Conservation (phyloP, 1,140 invertebrate genomes). For the Maconellicoccus hirsutus region DNA sequence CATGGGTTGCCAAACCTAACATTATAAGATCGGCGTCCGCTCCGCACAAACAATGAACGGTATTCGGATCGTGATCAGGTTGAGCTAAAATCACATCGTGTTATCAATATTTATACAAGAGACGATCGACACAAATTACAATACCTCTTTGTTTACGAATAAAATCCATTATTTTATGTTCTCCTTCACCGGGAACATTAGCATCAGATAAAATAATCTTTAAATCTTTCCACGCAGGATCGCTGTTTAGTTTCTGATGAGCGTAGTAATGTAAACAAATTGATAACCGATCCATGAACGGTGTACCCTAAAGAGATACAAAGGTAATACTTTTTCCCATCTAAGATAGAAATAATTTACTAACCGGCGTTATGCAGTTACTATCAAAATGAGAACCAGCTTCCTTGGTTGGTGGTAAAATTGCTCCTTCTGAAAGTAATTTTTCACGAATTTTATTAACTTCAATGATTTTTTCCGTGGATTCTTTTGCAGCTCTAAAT, state of each 20-base stretch:
- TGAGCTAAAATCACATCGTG: slow-evolving; percentile 46
- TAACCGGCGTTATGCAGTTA: slow-evolving; percentile 92
- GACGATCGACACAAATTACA: not conserved
- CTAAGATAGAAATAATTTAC: slow-evolving; percentile 27
- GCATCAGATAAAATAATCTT: slow-evolving; percentile 97
- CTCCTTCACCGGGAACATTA: slow-evolving; percentile 89
- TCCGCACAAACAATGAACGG: slow-evolving; percentile 92
- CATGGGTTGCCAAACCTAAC: slow-evolving; percentile 95
- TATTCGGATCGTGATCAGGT: slow-evolving; percentile 95
- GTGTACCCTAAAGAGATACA: slow-evolving; percentile 62
- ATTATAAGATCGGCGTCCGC: slow-evolving; percentile 99
- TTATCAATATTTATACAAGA: not conserved
- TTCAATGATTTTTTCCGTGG: slow-evolving; percentile 77
- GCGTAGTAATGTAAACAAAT: slow-evolving; percentile 93
- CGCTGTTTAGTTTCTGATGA: slow-evolving; percentile 83
- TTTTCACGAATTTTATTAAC: slow-evolving; percentile 66
- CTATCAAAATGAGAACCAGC: slow-evolving; percentile 93
- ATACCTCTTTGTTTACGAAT: slow-evolving; percentile 84
- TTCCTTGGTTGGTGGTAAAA: slow-evolving; percentile 78
- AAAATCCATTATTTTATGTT: slow-evolving; percentile 99
- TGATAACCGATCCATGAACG: slow-evolving; percentile 93
- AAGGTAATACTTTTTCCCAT: slow-evolving; percentile 19
- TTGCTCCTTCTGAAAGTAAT: slow-evolving; percentile 58
- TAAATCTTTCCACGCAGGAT: slow-evolving; percentile 89
- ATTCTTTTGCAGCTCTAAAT: slow-evolving; percentile 94